Percentiles rank a stretch among this genome's conserved stretches.
phyloP scores from a whole-genome alignment of 2,113 vertebrate genomes.

The Pangasianodon hypophthalmus region DNA sequence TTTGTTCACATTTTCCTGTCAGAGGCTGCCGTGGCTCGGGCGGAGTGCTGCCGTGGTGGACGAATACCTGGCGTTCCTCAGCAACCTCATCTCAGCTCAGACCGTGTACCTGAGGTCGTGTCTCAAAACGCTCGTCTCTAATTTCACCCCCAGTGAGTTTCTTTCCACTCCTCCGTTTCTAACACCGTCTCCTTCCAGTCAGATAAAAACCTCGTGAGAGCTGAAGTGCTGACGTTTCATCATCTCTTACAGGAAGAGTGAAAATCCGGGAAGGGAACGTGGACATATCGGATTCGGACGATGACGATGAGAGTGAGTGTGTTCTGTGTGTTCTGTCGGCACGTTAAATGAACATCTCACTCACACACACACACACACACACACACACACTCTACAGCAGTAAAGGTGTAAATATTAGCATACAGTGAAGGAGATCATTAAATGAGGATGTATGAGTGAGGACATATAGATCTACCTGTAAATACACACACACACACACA shows the following conservation, averaged over 20 bases:
- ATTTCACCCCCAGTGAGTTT: constrained; percentile 85
- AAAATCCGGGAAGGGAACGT: constrained; percentile 84
- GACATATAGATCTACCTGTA: no score
- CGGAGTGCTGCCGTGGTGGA: constrained; percentile 87
- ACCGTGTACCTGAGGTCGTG: constrained; percentile 89
- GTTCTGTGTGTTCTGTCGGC: not conserved
- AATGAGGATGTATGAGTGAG: no score
- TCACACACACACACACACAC: not conserved
- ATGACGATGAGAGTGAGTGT: constrained; percentile 93
- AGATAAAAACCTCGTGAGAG: not conserved
- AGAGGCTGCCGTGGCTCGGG: constrained; percentile 87
- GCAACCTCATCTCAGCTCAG: constrained; percentile 94
- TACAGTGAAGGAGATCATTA: no score
- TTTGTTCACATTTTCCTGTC: not conserved
- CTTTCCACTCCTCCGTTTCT: no score
- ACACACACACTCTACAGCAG: no score
- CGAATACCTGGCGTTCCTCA: constrained; percentile 90
- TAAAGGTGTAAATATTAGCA: no score
- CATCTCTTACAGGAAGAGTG: constrained; percentile 77
- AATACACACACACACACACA: no score
- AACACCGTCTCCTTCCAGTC: no score
- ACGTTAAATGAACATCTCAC: not conserved
- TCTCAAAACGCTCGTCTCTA: constrained; percentile 84
- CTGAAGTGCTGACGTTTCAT: not conserved
- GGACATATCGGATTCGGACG: constrained; percentile 92